Evolutionary conservation across 2,113 vertebrate genomes (phyloP).

Genomic region (Bettongia penicillata): DNA sequence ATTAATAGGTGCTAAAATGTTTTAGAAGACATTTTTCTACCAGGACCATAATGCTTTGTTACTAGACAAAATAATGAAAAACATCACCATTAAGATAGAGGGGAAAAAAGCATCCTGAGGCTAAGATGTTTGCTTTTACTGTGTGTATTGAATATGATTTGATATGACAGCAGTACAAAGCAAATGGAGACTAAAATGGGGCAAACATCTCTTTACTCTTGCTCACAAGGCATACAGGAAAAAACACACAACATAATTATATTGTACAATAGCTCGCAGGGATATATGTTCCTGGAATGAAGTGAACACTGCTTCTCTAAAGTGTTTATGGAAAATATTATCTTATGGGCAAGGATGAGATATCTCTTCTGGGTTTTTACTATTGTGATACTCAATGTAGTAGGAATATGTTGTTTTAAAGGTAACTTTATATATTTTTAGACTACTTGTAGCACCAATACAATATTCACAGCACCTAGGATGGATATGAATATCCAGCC

Average conservation of each 20-base stretch:
- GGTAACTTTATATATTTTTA: neutral
- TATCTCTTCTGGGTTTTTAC: neutral
- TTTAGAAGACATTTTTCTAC: constrained; percentile 61
- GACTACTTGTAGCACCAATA: neutral
- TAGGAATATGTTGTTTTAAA: neutral
- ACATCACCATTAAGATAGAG: constrained; percentile 58
- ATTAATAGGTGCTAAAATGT: constrained; percentile 64
- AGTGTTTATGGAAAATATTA: neutral
- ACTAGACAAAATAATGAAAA: constrained; percentile 68
- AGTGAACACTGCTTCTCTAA: neutral
- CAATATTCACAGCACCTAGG: too few species aligned
- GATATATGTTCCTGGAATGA: neutral
- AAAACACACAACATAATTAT: neutral
- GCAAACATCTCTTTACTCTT: constrained; percentile 5
- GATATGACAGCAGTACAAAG: constrained; percentile 56
- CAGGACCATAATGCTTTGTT: constrained; percentile 39
- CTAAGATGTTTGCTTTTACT: constrained; percentile 56
- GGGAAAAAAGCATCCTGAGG: constrained; percentile 41
- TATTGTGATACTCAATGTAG: neutral
- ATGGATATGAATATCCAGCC: too few species aligned
- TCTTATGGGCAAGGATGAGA: neutral
- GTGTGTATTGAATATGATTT: constrained; percentile 36
- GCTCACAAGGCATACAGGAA: neutral
- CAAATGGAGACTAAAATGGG: constrained; percentile 53
- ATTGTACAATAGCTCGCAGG: neutral